These are phyloP conservation scores for Heliconius erato DNA, from an alignment of 2,888 invertebrate genomes.

Conservation along the genomic window DNA sequence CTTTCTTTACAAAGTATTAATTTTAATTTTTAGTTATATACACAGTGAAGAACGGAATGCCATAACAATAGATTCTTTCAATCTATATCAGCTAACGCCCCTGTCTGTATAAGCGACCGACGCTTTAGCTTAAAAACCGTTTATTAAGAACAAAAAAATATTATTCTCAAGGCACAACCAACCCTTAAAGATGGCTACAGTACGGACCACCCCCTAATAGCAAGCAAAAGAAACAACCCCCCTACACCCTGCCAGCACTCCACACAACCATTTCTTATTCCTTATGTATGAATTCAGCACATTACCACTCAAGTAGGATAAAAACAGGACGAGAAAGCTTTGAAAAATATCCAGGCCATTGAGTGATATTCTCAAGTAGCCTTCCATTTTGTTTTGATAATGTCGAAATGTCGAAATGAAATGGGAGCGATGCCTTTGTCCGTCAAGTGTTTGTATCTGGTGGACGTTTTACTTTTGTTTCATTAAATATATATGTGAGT, in stretches of 20 bases:
- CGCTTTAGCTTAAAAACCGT: no score
- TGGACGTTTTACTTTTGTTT: slow-evolving; percentile 6
- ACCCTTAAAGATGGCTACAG: slow-evolving; percentile 32
- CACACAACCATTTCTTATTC: slow-evolving; percentile 87
- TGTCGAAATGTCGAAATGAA: slow-evolving; percentile 45
- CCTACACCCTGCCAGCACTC: slow-evolving; percentile 64
- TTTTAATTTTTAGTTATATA: no score
- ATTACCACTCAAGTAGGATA: slow-evolving; percentile 88
- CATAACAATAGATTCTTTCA: no score
- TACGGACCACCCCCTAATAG: slow-evolving; percentile 51
- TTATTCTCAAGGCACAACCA: background rate
- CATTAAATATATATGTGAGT: background rate
- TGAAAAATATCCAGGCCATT: slow-evolving; percentile 77
- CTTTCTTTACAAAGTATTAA: no score
- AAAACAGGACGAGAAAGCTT: slow-evolving; percentile 83
- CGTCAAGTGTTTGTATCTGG: slow-evolving; percentile 51
- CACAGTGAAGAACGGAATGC: no score
- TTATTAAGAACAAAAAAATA: background rate
- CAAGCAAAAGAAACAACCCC: slow-evolving; percentile 51
- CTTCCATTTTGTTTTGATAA: slow-evolving; percentile 58
- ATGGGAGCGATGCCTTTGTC: slow-evolving; percentile 52
- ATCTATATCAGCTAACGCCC: no score
- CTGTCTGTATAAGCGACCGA: no score
- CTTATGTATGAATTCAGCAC: slow-evolving; percentile 91
- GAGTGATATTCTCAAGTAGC: slow-evolving; percentile 74